A percentile compares a stretch with the other conserved stretches of the same genome.
Conservation (phyloP, 1,140 invertebrate genomes). For the Cardiocondyla obscurior region DNA sequence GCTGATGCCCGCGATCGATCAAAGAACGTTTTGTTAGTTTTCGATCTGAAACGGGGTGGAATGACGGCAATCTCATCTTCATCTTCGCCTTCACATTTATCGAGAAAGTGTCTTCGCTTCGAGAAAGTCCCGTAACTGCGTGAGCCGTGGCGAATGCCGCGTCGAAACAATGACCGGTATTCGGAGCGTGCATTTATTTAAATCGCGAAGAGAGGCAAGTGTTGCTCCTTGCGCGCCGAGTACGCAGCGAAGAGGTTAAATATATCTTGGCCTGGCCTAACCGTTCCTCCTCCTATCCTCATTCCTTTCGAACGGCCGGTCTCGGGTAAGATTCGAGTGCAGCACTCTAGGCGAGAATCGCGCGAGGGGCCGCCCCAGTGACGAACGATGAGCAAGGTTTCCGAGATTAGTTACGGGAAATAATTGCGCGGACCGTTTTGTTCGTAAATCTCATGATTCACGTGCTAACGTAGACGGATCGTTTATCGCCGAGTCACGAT, state of each 20-base stretch:
- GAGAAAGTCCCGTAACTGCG: constrained; percentile 36
- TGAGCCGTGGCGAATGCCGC: constrained; percentile 23
- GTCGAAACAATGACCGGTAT: constrained; percentile 77
- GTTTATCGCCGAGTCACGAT: constrained; percentile 1
- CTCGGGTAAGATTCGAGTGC: constrained; percentile 46
- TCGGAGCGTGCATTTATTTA: constrained; percentile 80
- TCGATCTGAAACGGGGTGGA: background rate
- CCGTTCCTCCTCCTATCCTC: constrained; percentile 65
- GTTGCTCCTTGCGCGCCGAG: constrained; percentile 72
- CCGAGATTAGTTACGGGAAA: constrained; percentile 28
- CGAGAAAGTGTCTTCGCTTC: constrained; percentile 1
- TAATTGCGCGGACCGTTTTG: background rate
- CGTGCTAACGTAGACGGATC: background rate
- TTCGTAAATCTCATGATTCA: constrained; percentile 20
- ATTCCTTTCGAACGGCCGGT: constrained; percentile 66
- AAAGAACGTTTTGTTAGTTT: background rate
- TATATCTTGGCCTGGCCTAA: constrained; percentile 74
- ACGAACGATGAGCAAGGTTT: constrained; percentile 27
- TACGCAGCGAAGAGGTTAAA: constrained; percentile 78
- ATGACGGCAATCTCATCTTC: background rate
- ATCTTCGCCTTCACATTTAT: constrained; percentile 1
- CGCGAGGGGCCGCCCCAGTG: constrained; percentile 16
- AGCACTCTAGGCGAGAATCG: constrained; percentile 13
- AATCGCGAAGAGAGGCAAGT: constrained; percentile 77
- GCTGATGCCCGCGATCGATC: background rate